Conservation (phyloP, 2,888 invertebrate genomes). For the Tetragonisca angustula region DNA sequence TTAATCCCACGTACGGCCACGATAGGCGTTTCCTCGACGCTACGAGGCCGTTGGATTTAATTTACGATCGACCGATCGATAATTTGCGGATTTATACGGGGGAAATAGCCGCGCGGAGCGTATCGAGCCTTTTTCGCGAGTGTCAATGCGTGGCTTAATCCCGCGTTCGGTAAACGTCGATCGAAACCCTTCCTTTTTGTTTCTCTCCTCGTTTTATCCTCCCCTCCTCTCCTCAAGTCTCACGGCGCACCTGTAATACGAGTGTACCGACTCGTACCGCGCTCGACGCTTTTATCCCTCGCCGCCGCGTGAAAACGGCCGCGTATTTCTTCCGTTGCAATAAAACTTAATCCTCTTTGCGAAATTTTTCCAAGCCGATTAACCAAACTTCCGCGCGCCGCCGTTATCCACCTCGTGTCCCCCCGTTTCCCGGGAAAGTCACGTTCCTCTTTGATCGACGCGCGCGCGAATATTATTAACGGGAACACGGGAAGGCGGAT, state of each 20-base stretch:
- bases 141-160: conserved; percentile 23
- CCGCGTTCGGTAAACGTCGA: conserved; percentile 14
- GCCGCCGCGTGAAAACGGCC: conserved; percentile 7
- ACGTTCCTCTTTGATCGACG: conserved; percentile 35
- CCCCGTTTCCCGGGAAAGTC: conserved; percentile 10
- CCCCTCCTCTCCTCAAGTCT: not conserved
- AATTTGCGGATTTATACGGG: conserved; percentile 18
- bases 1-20: not conserved
- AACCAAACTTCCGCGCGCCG: not conserved
- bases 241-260: conserved; percentile 6
- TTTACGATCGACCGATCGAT: conserved; percentile 23
- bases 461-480: conserved; percentile 45
- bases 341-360: conserved; percentile 39
- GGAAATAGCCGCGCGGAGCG: not conserved
- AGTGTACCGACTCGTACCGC: conserved; percentile 4
- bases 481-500: conserved; percentile 19
- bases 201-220: not conserved
- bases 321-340: conserved; percentile 39
- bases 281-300: conserved; percentile 22
- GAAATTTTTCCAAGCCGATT: conserved; percentile 42
- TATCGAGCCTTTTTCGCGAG: conserved; percentile 18
- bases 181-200: not conserved
- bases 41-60: not conserved
- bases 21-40: conserved; percentile 2
- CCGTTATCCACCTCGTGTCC: not conserved